Evolutionary conservation across 2,797 vertebrate genomes (phyloP).

Genomic region (Eupleurogrammus muticus): DNA sequence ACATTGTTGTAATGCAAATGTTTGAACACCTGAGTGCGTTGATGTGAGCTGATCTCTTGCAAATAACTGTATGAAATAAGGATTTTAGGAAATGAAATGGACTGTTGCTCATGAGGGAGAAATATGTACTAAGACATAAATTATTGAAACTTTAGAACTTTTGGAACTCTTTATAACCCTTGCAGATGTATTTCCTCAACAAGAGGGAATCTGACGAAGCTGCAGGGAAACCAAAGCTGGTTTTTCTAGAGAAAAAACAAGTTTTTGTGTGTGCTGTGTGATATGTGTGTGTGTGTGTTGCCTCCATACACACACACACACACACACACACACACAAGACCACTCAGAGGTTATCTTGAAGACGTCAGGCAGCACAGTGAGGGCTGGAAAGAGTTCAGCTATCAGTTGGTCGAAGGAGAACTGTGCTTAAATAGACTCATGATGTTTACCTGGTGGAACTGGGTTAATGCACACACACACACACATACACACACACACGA

Average conservation of each 20-base stretch:
- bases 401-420: conserved; percentile 37
- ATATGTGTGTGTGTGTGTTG: not conserved
- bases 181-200: not conserved
- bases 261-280: too few relatives aligned
- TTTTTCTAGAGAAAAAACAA: not conserved
- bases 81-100: not conserved
- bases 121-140: not conserved
- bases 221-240: not conserved
- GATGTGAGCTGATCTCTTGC: not conserved
- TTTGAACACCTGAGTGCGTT: not conserved
- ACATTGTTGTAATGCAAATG: not conserved
- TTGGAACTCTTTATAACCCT: not conserved
- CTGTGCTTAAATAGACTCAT: conserved; percentile 48
- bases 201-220: not conserved
- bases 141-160: not conserved
- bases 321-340: not conserved
- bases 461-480: conserved; percentile 11
- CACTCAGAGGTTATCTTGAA: conserved; percentile 3
- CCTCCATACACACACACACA: conserved; percentile 1
- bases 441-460: conserved; percentile 42
- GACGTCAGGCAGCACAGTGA: not conserved
- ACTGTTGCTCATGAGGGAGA: not conserved
- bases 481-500: not conserved
- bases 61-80: not conserved
- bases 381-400: not conserved